phyloP scores from a whole-genome alignment of 2,797 vertebrate genomes.

The Cygnus olor region DNA sequence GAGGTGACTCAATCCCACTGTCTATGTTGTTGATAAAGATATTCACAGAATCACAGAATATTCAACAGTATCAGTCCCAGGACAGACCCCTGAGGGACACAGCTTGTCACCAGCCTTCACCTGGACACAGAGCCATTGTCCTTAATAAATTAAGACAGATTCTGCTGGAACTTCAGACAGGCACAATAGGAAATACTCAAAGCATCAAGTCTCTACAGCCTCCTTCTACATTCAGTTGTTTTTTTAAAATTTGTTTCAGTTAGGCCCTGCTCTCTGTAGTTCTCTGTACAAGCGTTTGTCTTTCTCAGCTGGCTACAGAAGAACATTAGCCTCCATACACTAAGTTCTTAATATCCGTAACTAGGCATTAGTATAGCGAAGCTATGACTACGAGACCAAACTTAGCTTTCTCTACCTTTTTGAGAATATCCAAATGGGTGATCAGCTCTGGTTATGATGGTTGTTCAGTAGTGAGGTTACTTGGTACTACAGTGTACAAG shows the following conservation, averaged over 20 bases:
- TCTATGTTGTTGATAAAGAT: too few relatives aligned
- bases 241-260: neutral
- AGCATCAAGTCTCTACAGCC: neutral
- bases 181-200: neutral
- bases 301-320: neutral
- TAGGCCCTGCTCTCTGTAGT: neutral
- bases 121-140: too few relatives aligned
- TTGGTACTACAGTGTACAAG: neutral
- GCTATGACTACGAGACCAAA: neutral
- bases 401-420: neutral
- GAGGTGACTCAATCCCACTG: too few relatives aligned
- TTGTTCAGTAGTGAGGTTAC: neutral
- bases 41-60: too few relatives aligned
- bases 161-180: neutral
- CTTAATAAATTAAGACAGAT: neutral
- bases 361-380: neutral
- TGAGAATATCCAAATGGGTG: neutral
- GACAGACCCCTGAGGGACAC: too few relatives aligned
- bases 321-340: neutral
- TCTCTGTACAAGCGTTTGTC: neutral
- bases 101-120: too few relatives aligned
- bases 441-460: neutral
- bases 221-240: neutral
- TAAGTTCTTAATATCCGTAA: neutral
- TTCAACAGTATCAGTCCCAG: too few relatives aligned